A percentile compares a stretch with the other conserved stretches of the same genome.
Conservation (phyloP, 2,888 invertebrate species). For the Acrocyrtus sp. region DNA sequence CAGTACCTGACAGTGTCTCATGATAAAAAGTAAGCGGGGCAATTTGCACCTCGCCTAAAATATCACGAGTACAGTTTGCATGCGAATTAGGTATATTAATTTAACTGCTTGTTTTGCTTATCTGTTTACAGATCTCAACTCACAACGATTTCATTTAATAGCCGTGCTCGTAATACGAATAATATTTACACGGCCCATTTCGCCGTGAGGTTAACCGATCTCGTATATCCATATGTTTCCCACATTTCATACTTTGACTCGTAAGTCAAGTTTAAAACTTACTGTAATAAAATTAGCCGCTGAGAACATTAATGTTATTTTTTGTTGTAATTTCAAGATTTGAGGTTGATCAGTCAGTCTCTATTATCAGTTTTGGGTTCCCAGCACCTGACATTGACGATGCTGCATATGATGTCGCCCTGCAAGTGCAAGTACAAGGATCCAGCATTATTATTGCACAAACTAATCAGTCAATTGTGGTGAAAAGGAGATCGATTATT, state of each 20-base stretch:
- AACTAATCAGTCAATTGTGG: slow-evolving; percentile 42
- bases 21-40: slow-evolving; percentile 51
- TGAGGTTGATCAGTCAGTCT: slow-evolving; percentile 50
- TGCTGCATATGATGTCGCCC: slow-evolving; percentile 42
- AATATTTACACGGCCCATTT: slow-evolving; percentile 43
- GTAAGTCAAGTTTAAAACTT: slow-evolving; percentile 13
- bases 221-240: slow-evolving; percentile 44
- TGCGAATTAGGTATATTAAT: no score
- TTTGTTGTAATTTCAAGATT: slow-evolving; percentile 29
- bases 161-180: slow-evolving; percentile 28
- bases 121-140: slow-evolving; percentile 21
- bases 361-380: slow-evolving; percentile 45
- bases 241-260: slow-evolving; percentile 49
- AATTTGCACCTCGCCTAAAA: not conserved
- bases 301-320: no score
- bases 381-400: slow-evolving; percentile 47
- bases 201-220: slow-evolving; percentile 38
- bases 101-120: not conserved
- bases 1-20: slow-evolving; percentile 45
- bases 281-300: not conserved
- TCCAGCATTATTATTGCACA: slow-evolving; percentile 35
- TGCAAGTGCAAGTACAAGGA: slow-evolving; percentile 46
- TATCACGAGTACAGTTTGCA: not conserved
- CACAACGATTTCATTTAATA: slow-evolving; percentile 28
- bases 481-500: slow-evolving; percentile 40